phyloP scores from a whole-genome alignment of 2,888 invertebrate genomes.

The Lepeophtheirus nordmannii region DNA sequence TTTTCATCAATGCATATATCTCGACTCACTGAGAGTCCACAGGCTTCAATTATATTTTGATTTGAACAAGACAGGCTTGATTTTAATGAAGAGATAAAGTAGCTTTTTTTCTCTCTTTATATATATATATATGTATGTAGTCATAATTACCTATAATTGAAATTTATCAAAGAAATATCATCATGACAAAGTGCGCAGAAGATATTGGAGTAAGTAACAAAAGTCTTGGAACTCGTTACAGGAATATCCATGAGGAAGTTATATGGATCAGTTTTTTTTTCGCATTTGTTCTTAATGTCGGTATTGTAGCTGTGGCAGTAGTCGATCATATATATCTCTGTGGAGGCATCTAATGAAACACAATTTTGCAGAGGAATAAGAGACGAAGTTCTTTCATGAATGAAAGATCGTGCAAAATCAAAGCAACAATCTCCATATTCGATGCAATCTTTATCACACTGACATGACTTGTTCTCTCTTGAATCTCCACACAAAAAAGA shows the following conservation, averaged over 20 bases:
- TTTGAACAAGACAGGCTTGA: slow-evolving; percentile 10
- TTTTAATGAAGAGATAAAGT: not conserved
- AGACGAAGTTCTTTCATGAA: not conserved
- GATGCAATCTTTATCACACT: slow-evolving; percentile 12
- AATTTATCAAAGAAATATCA: slow-evolving; percentile 17
- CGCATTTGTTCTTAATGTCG: slow-evolving; percentile 12
- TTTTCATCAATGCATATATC: not conserved
- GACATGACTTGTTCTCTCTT: not conserved
- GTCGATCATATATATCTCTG: slow-evolving; percentile 26
- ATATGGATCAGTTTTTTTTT: not conserved
- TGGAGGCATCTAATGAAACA: not conserved
- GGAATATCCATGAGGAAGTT: slow-evolving; percentile 27
- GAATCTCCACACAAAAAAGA: not conserved
- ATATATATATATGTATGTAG: no score
- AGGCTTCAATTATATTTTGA: slow-evolving; percentile 10
- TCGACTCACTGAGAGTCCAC: not conserved
- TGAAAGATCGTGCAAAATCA: slow-evolving; percentile 9
- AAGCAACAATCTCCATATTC: slow-evolving; percentile 22
- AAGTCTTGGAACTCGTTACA: slow-evolving; percentile 25
- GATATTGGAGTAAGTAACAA: slow-evolving; percentile 27
- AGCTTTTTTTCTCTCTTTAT: not conserved
- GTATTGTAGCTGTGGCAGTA: slow-evolving; percentile 24
- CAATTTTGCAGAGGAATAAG: not conserved
- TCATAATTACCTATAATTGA: not conserved
- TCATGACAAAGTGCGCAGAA: slow-evolving; percentile 28